Evolutionary conservation across 92 coral and sea anemone genomes (phyloP).

Genomic region (Epizoanthus rinbou): DNA sequence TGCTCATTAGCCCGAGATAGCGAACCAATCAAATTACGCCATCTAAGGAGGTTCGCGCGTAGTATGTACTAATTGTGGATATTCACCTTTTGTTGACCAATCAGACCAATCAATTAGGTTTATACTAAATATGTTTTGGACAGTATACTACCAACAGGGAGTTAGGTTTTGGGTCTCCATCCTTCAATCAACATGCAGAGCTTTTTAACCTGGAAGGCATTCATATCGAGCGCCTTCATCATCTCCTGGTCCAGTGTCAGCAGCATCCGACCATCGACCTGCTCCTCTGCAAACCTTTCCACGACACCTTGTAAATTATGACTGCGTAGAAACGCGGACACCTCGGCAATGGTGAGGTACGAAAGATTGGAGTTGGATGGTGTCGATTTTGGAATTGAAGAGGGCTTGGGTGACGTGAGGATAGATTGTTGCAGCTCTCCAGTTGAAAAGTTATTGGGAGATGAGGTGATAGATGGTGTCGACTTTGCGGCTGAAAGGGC

Average conservation of each 20-base stretch:
- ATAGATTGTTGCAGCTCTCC: too few relatives aligned
- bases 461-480: background rate
- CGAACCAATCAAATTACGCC: too few relatives aligned
- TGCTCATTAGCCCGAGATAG: too few relatives aligned
- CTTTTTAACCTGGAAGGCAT: conserved; percentile 79
- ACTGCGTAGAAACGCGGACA: conserved; percentile 67
- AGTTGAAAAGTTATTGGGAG: background rate
- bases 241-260: conserved; percentile 64
- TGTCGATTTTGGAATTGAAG: background rate
- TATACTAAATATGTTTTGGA: too few relatives aligned
- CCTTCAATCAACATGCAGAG: conserved; percentile 72
- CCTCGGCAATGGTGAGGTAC: conserved; percentile 62
- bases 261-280: conserved; percentile 83
- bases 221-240: conserved; percentile 74
- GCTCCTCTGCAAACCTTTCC: conserved; percentile 60
- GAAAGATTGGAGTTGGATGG: background rate
- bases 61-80: too few relatives aligned
- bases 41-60: too few relatives aligned
- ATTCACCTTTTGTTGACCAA: too few relatives aligned
- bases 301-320: conserved; percentile 60
- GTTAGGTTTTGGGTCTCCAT: conserved; percentile 79
- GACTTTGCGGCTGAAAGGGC: background rate
- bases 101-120: too few relatives aligned
- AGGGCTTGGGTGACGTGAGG: background rate
- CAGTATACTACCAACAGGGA: too few relatives aligned